These are phyloP conservation scores for Diphyllodes magnificus DNA, from an alignment of 2,113 vertebrate species.

Conservation along the genomic window DNA sequence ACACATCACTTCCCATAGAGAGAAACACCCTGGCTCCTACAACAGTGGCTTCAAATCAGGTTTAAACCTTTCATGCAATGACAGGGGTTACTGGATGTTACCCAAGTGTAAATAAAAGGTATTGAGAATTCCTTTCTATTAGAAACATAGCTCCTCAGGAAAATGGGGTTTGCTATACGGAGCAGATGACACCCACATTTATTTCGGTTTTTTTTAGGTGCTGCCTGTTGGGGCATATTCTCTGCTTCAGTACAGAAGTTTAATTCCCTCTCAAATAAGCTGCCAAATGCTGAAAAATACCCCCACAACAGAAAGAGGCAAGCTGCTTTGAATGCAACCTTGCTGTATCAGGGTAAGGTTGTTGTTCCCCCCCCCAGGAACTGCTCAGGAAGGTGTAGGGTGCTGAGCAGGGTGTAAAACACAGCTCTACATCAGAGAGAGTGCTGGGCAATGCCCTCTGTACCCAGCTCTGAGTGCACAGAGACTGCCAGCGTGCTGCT, in stretches of 20 bases:
- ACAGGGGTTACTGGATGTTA: background rate
- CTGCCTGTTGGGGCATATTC: background rate
- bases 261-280: background rate
- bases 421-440: background rate
- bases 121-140: background rate
- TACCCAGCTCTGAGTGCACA: fast-evolving
- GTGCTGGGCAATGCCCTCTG: background rate
- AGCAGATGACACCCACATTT: background rate
- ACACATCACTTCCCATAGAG: background rate
- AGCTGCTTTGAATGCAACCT: background rate
- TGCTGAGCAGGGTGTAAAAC: background rate
- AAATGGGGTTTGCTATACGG: background rate
- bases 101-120: background rate
- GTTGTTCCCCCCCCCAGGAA: too few relatives aligned
- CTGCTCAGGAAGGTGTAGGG: background rate
- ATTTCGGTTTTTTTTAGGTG: background rate
- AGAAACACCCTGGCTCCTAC: background rate
- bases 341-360: background rate
- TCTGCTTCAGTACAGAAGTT: background rate
- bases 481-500: background rate
- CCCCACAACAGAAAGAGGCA: background rate
- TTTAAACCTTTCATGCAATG: background rate
- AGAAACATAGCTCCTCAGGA: background rate
- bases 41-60: background rate
- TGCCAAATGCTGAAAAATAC: background rate